A percentile compares a stretch with the other conserved stretches of the same genome.
Conservation (phyloP, 2,113 vertebrate genomes). For the Casuarius casuarius region DNA sequence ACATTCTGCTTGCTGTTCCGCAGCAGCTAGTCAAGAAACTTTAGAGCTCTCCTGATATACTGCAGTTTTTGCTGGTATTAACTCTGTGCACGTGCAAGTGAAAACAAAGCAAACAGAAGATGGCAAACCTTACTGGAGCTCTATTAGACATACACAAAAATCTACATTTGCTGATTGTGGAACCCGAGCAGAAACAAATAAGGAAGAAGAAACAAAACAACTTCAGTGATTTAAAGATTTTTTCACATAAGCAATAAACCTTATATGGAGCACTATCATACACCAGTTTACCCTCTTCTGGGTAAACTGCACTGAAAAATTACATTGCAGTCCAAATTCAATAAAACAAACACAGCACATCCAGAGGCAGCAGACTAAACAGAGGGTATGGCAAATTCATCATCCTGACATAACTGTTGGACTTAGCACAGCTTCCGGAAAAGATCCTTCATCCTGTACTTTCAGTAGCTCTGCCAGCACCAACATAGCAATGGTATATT, state of each 20-base stretch:
- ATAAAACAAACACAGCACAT: background rate
- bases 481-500: background rate
- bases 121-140: background rate
- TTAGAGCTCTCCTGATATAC: background rate
- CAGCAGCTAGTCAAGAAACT: background rate
- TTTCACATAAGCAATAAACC: background rate
- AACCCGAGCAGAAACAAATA: background rate
- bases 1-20: background rate
- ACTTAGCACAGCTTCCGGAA: background rate
- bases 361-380: conserved; percentile 28
- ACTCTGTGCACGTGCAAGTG: accelerated
- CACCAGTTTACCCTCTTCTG: background rate
- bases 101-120: background rate
- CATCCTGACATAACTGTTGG: background rate
- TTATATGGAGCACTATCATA: background rate
- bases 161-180: background rate
- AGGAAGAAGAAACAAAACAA: background rate
- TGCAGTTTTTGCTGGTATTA: background rate
- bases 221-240: background rate
- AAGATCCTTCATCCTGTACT: background rate
- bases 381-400: conserved; percentile 6
- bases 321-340: background rate
- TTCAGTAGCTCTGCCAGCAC: background rate
- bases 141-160: background rate
- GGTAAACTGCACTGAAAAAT: background rate